phyloP scores from a whole-genome alignment of 2,888 invertebrate species.

The Elysia crispata region DNA sequence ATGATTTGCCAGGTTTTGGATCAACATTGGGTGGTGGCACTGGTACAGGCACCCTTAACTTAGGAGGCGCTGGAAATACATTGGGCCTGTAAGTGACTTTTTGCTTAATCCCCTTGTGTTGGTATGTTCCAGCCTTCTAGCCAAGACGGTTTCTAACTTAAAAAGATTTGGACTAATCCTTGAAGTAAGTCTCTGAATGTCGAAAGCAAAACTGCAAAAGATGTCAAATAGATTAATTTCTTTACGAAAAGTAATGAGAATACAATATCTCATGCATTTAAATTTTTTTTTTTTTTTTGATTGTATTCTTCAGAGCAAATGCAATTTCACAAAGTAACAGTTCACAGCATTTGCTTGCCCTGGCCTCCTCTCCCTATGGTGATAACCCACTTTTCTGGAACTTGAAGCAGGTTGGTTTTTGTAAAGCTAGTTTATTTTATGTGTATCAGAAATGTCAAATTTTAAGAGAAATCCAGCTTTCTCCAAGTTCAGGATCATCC shows the following conservation, averaged over 20 bases:
- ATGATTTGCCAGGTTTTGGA: constrained; percentile 54
- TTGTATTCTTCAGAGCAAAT: constrained; percentile 50
- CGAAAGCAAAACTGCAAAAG: no score
- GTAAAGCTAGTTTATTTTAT: constrained; percentile 5
- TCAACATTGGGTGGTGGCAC: constrained; percentile 53
- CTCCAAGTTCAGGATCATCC: no score
- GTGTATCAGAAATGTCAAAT: no score
- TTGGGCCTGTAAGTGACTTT: constrained; percentile 62
- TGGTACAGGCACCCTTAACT: constrained; percentile 49
- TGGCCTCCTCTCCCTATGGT: constrained; percentile 90
- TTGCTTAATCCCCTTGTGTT: neutral
- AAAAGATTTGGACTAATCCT: no score
- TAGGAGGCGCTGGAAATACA: constrained; percentile 60
- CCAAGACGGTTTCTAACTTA: neutral
- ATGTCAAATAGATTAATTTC: neutral
- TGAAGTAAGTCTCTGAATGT: no score
- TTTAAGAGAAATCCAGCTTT: no score
- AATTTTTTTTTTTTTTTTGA: neutral
- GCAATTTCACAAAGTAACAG: constrained; percentile 43
- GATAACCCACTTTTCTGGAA: constrained; percentile 91
- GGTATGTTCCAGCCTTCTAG: neutral
- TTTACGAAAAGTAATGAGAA: no score
- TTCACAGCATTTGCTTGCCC: constrained; percentile 74
- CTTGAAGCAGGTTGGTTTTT: constrained; percentile 76
- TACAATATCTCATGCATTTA: no score